Evolutionary conservation across 1,140 invertebrate genomes (phyloP).

Genomic region (Marisa cornuarietis): DNA sequence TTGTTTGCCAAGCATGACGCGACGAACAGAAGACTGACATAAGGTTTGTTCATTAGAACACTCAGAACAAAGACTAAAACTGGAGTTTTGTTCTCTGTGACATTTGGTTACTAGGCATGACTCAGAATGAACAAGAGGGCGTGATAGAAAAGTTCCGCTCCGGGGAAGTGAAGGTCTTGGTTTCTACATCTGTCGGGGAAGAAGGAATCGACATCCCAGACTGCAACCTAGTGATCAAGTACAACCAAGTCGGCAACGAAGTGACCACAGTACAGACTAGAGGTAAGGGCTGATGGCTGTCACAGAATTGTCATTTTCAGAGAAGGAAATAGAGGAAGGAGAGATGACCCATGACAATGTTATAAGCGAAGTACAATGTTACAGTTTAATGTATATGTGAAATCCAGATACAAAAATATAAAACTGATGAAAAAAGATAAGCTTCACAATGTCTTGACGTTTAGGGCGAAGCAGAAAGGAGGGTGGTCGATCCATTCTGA

Average conservation of each 20-base stretch:
- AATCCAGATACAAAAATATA: too few species aligned
- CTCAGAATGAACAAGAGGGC: slow-evolving; percentile 34
- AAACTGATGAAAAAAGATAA: too few species aligned
- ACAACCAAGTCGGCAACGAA: slow-evolving; percentile 64
- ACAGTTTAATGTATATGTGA: too few species aligned
- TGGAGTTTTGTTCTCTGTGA: not conserved
- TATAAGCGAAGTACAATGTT: not conserved
- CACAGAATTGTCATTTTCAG: not conserved
- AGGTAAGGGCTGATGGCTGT: slow-evolving; percentile 40
- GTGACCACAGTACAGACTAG: slow-evolving; percentile 61
- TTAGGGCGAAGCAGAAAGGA: slow-evolving; percentile 31
- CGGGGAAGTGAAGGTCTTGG: slow-evolving; percentile 36
- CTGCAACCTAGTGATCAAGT: slow-evolving; percentile 64
- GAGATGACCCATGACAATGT: not conserved
- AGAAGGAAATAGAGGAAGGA: not conserved
- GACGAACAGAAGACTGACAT: too few species aligned
- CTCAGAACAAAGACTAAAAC: not conserved
- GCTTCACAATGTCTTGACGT: not conserved
- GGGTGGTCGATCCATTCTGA: slow-evolving; percentile 25
- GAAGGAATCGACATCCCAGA: slow-evolving; percentile 65
- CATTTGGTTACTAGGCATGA: slow-evolving; percentile 33
- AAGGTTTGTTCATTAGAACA: too few species aligned
- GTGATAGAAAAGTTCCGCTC: slow-evolving; percentile 35
- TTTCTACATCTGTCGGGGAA: slow-evolving; percentile 64
- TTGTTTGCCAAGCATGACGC: not conserved